Base-by-base conservation (phyloP, 1,140 invertebrate species). In the Formica selysi region DNA sequence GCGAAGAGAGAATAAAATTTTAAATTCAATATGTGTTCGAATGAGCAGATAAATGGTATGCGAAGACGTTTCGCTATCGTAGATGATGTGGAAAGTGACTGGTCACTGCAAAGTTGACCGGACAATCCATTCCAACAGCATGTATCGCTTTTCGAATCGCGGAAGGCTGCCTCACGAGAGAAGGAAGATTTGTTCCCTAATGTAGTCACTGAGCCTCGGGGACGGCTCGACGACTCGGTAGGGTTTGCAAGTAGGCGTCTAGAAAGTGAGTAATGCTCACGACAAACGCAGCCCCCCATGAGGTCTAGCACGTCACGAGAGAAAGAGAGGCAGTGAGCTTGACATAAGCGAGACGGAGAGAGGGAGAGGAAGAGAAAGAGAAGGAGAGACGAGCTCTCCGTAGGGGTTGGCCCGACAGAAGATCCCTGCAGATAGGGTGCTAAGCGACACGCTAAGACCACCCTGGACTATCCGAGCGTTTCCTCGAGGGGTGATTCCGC, bases 241-340 rank as follows among this genome's bases (percentile, higher is more conserved):
- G 86, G 92, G 87, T 86, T 91, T 78, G 91, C 91, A 91, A 93
- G 93, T 93, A 94, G 94, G 93, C 91, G 93, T 94, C 92, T 92
- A 93, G 93, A 95, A 93, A 95, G 94, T 95, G 95, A 95, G 94
- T 95, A 95, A 95, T 95, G 95, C 94, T 95, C 93, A 95, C 94
- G 95, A 95, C 95, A 95, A 95, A 95, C 94, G 93, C 95, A 95
- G 94, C 91, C 91, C 93, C 92, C 91, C 70, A 59, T 81, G 79
- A 81, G 79, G 67, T 81, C 79, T 73, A 59, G 79, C 32, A 67
- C 48, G 65, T 16, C 22, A 29, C 67, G 68, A 85, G 92, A 87
- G 90, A 81, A 65, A 68, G 85, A 84, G 90, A 80, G 85, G 85
- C 48, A 19, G 48, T 51, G 19, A 51, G 5, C 16, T 83, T 90